These are phyloP conservation scores for Phalacrocorax carbo DNA, from an alignment of 2,113 vertebrate species.

Conservation along the genomic window DNA sequence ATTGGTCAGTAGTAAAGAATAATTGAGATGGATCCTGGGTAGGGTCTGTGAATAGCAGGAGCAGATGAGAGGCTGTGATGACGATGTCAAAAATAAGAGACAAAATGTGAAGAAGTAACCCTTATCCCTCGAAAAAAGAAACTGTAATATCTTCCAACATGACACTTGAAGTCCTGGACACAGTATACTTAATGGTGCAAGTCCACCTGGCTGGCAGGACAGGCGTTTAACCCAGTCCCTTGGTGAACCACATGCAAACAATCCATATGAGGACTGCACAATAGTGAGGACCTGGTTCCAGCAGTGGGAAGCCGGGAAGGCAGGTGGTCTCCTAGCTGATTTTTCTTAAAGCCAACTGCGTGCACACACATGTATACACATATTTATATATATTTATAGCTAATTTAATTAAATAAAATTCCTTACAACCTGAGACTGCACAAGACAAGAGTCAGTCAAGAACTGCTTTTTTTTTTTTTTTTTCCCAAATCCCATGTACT, in stretches of 20 bases:
- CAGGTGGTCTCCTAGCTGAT: background rate
- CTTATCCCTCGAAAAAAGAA: background rate
- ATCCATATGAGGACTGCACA: fast-evolving
- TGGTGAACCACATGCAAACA: background rate
- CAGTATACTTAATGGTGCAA: background rate
- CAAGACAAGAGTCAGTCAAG: background rate
- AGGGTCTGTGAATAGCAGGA: background rate
- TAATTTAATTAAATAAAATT: slow-evolving; percentile 43
- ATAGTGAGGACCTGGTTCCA: background rate
- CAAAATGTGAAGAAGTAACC: background rate
- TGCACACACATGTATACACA: background rate
- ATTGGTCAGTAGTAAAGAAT: background rate
- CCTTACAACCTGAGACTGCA: slow-evolving; percentile 31
- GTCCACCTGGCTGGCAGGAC: background rate
- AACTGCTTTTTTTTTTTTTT: background rate
- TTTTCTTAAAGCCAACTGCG: background rate
- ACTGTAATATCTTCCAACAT: background rate
- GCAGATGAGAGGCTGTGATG: background rate
- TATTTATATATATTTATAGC: background rate
- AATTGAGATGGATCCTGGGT: background rate
- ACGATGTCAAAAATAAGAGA: background rate
- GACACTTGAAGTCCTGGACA: background rate
- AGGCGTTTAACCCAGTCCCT: background rate
- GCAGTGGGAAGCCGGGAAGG: background rate
- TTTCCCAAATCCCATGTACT: background rate